Base-by-base conservation (phyloP, 2,888 invertebrate genomes). In the Gastrophysa polygoni region DNA sequence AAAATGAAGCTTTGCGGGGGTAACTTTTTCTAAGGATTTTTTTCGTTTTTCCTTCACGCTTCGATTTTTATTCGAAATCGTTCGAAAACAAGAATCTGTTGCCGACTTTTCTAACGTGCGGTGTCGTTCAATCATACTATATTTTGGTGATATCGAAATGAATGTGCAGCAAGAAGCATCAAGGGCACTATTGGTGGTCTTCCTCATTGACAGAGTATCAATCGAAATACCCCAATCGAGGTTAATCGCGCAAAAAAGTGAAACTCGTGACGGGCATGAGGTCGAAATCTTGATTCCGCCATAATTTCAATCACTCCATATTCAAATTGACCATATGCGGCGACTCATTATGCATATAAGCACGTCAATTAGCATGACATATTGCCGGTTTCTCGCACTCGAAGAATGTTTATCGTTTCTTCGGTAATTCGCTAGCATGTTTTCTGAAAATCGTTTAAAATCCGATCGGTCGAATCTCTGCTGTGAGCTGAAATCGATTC, bases 291-390 rank as follows among this genome's bases (percentile, higher is more conserved):
- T 21, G 29, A 47, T 56, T 17, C 7, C 8, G 21, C 32, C 46
- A 46, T 18, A 46, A 46, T 32, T 48, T 43, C 24, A 54, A 54
- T 21, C 54, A 46, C 54, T 62, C 58, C 54, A 38, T 52, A 58
- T 54, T 62, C 38, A 61, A 61, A 61, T 58, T 49, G 58, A 56
- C 50, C 58, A 58, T 58, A 62, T 54, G 29, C 57, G 48, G 57
- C 57, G 50, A 51, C 34, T 50, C 43, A 54, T 54, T 34, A 51
- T 57, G 57, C 56, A 57, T 61, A 57, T 51, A 38, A 56, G 32
- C 49, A 32, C 47, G 57, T 57, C 61, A 61, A 61, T 61, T 61
- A 61, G 61, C 44, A 46, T 61, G 56, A 61, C 60, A 50, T 61
- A 56, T 17, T 38, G 38, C 38, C 38, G 54, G 48, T 50, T 50